These are phyloP conservation scores for Pammene fasciana DNA, from an alignment of 2,888 invertebrate species.

Conservation along the genomic window DNA sequence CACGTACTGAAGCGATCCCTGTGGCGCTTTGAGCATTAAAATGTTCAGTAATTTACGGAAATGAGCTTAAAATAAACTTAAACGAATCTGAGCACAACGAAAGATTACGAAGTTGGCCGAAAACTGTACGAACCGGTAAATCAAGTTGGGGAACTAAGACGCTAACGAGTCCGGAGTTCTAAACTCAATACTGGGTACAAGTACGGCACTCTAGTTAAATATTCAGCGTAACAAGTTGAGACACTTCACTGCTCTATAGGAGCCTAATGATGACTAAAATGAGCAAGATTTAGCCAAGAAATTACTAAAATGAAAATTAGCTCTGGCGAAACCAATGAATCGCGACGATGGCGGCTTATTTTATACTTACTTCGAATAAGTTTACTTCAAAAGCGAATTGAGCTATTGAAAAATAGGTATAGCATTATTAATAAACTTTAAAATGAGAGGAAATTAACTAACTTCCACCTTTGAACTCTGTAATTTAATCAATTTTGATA, in stretches of 20 bases:
- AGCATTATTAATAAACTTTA: background rate
- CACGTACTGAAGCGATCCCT: constrained; percentile 12
- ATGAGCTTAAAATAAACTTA: constrained; percentile 38
- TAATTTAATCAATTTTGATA: background rate
- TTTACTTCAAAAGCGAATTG: background rate
- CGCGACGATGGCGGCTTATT: background rate
- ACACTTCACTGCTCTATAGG: constrained; percentile 33
- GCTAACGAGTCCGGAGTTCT: constrained; percentile 52
- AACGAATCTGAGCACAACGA: constrained; percentile 39
- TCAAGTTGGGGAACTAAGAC: constrained; percentile 51
- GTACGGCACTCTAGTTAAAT: constrained; percentile 41
- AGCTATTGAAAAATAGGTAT: background rate
- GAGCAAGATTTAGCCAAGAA: constrained; percentile 28
- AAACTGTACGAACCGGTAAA: constrained; percentile 48
- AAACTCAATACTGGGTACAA: constrained; percentile 52
- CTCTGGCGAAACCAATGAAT: background rate
- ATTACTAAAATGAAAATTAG: constrained; percentile 17
- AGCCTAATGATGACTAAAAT: constrained; percentile 38
- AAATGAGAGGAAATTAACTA: background rate
- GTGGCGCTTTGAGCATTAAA: constrained; percentile 23
- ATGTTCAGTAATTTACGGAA: constrained; percentile 31
- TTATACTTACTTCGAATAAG: background rate
- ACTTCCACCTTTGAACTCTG: background rate
- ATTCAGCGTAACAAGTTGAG: constrained; percentile 37
- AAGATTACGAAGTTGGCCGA: constrained; percentile 48